Conservation (phyloP, 1,140 invertebrate species). For the Achatina immaculata region DNA sequence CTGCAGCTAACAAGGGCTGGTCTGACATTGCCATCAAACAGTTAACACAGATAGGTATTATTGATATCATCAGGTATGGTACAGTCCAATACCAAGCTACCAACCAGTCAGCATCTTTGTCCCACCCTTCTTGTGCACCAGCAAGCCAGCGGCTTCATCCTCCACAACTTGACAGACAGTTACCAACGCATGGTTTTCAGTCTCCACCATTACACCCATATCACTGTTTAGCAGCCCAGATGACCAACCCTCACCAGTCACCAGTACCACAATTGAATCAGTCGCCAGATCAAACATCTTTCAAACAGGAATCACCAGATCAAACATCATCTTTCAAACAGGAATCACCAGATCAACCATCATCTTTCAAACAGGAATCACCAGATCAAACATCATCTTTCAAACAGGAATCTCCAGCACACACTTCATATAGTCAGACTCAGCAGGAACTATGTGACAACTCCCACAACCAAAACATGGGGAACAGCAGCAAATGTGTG, state of each 20-base stretch:
- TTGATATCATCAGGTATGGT: slow-evolving; percentile 65
- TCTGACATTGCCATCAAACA: slow-evolving; percentile 79
- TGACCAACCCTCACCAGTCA: slow-evolving; percentile 1
- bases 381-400: slow-evolving; percentile 17
- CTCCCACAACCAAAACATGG: slow-evolving; percentile 6
- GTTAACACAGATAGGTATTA: slow-evolving; percentile 81
- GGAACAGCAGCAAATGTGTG: neutral
- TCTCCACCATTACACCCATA: slow-evolving; percentile 24
- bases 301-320: slow-evolving; percentile 22
- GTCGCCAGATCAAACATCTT: slow-evolving; percentile 13
- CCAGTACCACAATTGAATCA: neutral
- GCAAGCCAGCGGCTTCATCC: neutral
- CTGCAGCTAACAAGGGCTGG: slow-evolving; percentile 84
- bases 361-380: slow-evolving; percentile 17
- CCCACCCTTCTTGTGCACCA: slow-evolving; percentile 13
- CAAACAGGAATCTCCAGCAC: slow-evolving; percentile 21
- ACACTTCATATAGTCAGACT: slow-evolving; percentile 17
- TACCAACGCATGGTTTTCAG: slow-evolving; percentile 24
- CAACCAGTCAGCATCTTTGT: slow-evolving; percentile 2
- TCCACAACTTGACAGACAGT: slow-evolving; percentile 21
- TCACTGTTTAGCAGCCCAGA: slow-evolving; percentile 20
- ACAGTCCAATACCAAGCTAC: slow-evolving; percentile 32
- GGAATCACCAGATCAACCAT: slow-evolving; percentile 24
- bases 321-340: slow-evolving; percentile 11
- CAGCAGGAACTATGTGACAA: neutral